Base-by-base conservation (phyloP, 2,113 vertebrate species). In the Entelurus aequoreus region DNA sequence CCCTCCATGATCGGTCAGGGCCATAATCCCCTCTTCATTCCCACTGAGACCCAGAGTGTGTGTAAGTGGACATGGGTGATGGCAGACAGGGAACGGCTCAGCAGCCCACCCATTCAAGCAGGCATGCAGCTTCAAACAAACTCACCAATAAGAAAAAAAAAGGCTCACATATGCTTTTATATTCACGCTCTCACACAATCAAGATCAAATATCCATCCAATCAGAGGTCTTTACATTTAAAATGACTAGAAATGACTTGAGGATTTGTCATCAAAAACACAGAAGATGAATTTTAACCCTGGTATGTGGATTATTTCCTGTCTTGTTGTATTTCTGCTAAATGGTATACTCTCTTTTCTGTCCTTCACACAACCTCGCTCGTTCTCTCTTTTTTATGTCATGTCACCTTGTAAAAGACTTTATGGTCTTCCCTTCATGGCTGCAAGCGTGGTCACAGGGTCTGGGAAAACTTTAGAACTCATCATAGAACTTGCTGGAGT, bases 381-480 rank as follows among this genome's bases (percentile, higher is more conserved):
- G 69, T 63, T 73, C 62, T 82, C 72, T 69, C 74, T 64, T 69
- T 85, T 84, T 84, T 79, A 88, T 86, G 80, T 84, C 75, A 77
- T 86, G 80, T 84, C 87, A 87, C 86, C 85, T 90, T 88, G 84
- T 88, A 88, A 90, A 89, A 84, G 48, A 48, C 77, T 88, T 88
- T 87, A 90, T 86, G 81, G 77, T 69, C 82, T 84, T 74, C 72
- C 79, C 77, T 78, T 78, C 68, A 60, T 68, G 71, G 65, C 72
- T 63, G 37, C 48, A 54, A 79, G 68, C 57, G 55, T 37, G 65
- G 61, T 62, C 75, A 61, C 65, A 70, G 71, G 79, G 72, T 73
- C 73, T 80, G 49, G 74, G 49, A 75, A 76, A 77, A 76, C 50
- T 85, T 77, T 75, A 77, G 63, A 80, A 77, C 46, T 70, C 76